A percentile compares a stretch with the other conserved stretches of the same genome.
Conservation (phyloP, 2,113 vertebrate species). For the Corythaixoides concolor region DNA sequence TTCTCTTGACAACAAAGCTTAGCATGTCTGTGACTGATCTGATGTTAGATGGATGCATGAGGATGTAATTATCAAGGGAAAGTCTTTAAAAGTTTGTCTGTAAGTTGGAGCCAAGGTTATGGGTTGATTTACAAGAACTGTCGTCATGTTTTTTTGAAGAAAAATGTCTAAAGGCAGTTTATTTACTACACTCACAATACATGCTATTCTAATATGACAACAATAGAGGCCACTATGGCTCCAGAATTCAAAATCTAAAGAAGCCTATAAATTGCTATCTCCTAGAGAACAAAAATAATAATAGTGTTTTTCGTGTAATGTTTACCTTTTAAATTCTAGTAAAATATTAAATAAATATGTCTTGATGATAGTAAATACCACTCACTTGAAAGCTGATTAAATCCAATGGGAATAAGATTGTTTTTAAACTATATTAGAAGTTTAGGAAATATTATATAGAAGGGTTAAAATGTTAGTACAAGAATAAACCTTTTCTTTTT, state of each 20-base stretch:
- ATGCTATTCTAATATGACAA: slow-evolving; percentile 66
- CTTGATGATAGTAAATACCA: background rate
- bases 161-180: background rate
- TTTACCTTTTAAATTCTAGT: slow-evolving; percentile 14
- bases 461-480: background rate
- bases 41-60: background rate
- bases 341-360: slow-evolving; percentile 15
- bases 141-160: background rate
- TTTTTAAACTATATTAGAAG: background rate
- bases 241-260: slow-evolving; percentile 57
- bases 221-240: slow-evolving; percentile 77
- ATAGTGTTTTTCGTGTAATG: background rate
- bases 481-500: slow-evolving; percentile 31
- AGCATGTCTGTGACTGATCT: background rate
- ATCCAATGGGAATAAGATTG: background rate
- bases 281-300: background rate
- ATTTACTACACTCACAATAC: background rate
- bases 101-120: background rate
- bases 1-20: background rate
- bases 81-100: background rate
- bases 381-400: slow-evolving; percentile 1
- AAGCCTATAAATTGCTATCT: background rate
- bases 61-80: background rate
- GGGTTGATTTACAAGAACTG: background rate
- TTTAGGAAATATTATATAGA: background rate